Evolutionary conservation across 2,888 invertebrate genomes (phyloP).

Genomic region (Danaus chrysippus): DNA sequence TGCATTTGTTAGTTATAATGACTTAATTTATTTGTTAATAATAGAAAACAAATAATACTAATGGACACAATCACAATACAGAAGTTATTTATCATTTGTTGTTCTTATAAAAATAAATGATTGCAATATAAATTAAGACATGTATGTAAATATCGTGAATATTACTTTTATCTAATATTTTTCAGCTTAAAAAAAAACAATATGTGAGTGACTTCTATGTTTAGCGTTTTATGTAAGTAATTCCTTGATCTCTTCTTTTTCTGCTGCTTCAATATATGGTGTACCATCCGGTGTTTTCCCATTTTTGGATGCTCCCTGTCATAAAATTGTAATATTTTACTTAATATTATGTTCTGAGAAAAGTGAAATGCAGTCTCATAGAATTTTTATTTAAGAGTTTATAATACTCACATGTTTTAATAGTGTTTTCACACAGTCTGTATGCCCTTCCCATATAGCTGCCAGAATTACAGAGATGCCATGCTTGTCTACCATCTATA

Average conservation of each 20-base stretch:
- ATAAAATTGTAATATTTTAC: slow-evolving; percentile 28
- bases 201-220: slow-evolving; percentile 46
- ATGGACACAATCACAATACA: slow-evolving; percentile 64
- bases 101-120: slow-evolving; percentile 74
- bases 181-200: slow-evolving; percentile 56
- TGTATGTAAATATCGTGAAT: slow-evolving; percentile 70
- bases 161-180: slow-evolving; percentile 51
- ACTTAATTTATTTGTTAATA: slow-evolving; percentile 35
- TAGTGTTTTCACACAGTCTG: slow-evolving; percentile 92
- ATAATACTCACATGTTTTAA: slow-evolving; percentile 85
- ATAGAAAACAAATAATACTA: slow-evolving; percentile 51
- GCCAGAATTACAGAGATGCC: slow-evolving; percentile 96
- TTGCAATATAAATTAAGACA: slow-evolving; percentile 74
- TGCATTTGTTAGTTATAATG: slow-evolving; percentile 26
- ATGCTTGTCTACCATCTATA: slow-evolving; percentile 94
- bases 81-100: slow-evolving; percentile 49
- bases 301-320: slow-evolving; percentile 88
- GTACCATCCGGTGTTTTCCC: slow-evolving; percentile 93
- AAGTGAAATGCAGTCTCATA: too few relatives aligned
- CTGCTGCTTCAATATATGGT: slow-evolving; percentile 92
- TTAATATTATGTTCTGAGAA: neutral
- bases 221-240: slow-evolving; percentile 71
- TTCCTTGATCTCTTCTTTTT: slow-evolving; percentile 93
- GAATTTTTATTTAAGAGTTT: too few relatives aligned
- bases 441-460: slow-evolving; percentile 98